Base-by-base conservation (phyloP, 2,797 vertebrate species). In the Lerista edwardsae region DNA sequence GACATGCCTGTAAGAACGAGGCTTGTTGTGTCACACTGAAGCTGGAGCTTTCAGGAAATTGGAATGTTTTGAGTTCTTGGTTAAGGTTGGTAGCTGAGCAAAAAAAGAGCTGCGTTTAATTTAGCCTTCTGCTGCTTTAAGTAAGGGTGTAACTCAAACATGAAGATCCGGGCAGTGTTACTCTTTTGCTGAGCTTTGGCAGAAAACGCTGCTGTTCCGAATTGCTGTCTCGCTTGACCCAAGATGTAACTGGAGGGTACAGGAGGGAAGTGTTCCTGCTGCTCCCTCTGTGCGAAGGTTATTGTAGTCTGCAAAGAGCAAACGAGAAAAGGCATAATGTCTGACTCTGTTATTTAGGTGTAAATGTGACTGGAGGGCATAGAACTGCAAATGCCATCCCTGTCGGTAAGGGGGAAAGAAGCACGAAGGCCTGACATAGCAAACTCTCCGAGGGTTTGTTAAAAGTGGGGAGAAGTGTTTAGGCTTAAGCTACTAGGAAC, bases 281-380 rank as follows among this genome's bases (percentile, higher is more conserved):
- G 6, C 72, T 91, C 87, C 71, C 75, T 90, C 71, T 61, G 0
- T 77, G 1, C 34, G 85, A 71, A 84, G 34, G 2, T 90, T 91
- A 82, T 83, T 79, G 67, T 88, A 86, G 39, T 82, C 36, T 80
- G 27, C 77, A 79, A 93, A 89, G 27, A 80, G 29, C 64, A 90
- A 87, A 91, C 72, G 67, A 93, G 89, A 84, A 89, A 79, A 87
- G 65, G 21, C 69, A 86, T 51, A 29, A 82, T 90, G 68, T 80
- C 64, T 86, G 72, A 82, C 83, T 91, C 88, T 87, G 71, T 91
- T 84, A 84, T 90, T 93, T 85, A 77, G 81, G 64, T 91, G 80
- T 90, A 84, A 91, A 65, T 80, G 73, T 91, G 79, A 83, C 90
- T 87, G 82, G 78, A 92, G 71, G 82, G 51, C 79, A 84, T 73